These are phyloP conservation scores for Tragelaphus eurycerus DNA, from an alignment of 2,797 vertebrate species.

Conservation along the genomic window DNA sequence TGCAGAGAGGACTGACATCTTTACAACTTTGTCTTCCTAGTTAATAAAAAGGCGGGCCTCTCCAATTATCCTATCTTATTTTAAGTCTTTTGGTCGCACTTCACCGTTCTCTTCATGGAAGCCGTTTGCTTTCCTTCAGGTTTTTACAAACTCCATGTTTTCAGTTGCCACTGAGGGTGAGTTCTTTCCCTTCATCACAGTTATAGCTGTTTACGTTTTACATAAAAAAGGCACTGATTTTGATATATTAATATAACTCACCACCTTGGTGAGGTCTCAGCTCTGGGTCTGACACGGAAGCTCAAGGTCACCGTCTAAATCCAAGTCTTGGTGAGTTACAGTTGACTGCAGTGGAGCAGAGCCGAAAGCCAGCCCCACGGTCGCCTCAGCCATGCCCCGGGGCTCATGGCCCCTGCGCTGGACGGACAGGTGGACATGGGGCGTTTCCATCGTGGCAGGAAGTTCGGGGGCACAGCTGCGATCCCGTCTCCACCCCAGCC, in stretches of 20 bases:
- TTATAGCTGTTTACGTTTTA: not conserved
- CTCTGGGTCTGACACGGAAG: not conserved
- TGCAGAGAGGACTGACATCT: conserved; percentile 7
- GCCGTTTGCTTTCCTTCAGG: not conserved
- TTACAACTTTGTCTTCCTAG: not conserved
- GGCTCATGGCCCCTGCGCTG: not conserved
- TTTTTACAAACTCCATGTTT: not conserved
- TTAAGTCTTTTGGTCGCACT: not conserved
- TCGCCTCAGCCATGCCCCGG: not conserved
- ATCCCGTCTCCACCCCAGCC: too few species aligned
- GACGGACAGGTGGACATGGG: fast-evolving
- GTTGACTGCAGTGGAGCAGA: not conserved
- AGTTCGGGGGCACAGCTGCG: not conserved
- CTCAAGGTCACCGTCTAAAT: not conserved
- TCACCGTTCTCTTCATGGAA: not conserved
- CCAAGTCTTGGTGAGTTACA: not conserved
- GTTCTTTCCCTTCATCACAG: not conserved
- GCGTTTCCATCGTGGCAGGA: too few species aligned
- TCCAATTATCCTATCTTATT: not conserved
- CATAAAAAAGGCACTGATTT: not conserved
- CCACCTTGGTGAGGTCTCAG: not conserved
- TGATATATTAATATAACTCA: not conserved
- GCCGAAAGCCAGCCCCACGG: not conserved
- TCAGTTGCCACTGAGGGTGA: not conserved
- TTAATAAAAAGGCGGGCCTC: not conserved